Evolutionary conservation across 2,888 invertebrate genomes (phyloP), one percentile per base, ranked within the genome.

Genomic region (Globia sparganii): DNA sequence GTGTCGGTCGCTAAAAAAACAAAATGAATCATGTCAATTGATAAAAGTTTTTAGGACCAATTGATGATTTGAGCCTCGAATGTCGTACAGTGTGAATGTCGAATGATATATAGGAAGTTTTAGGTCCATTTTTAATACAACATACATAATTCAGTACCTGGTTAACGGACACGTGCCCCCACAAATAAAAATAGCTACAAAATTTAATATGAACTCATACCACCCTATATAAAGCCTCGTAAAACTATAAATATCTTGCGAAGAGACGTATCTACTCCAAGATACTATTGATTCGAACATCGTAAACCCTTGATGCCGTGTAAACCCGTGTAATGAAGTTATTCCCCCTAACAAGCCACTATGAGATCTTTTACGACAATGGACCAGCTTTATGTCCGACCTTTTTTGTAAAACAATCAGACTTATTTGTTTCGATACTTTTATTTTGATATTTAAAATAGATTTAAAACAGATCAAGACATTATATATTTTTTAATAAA

Each of bases 271-370:
- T 76, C 81, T 71, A 78, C 77, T 81, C 77, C 64, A 76, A 81
- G 83, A 88, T 88, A 80, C 84, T 88, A 90, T 91, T 89, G 91
- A 91, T 90, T 86, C 85, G 81, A 84, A 83, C 86, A 85, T 92
- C 93, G 93, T 95, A 95, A 94, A 92, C 88, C 90, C 87, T 89
- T 90, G 91, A 93, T 92, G 91, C 86, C 92, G 90, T 93, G 93
- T 95, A 94, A 95, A 94, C 90, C 90, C 90, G 79, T 86, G 92
- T 93, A 94, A 95, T 93, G 93, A 94, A 94, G 91, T 93, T 93
- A 93, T 94, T 92, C 88, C 89, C 90, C 85, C 93, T 94, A 95
- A 95, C 95, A 94, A 95, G 94, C 90, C 92, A 91, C 94, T 92
- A 94, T 93, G 90, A 90, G 85, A 86, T 89, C 90, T 92, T 94